phyloP scores from a whole-genome alignment of 2,113 vertebrate genomes.

The Oreotrochilus melanogaster region DNA sequence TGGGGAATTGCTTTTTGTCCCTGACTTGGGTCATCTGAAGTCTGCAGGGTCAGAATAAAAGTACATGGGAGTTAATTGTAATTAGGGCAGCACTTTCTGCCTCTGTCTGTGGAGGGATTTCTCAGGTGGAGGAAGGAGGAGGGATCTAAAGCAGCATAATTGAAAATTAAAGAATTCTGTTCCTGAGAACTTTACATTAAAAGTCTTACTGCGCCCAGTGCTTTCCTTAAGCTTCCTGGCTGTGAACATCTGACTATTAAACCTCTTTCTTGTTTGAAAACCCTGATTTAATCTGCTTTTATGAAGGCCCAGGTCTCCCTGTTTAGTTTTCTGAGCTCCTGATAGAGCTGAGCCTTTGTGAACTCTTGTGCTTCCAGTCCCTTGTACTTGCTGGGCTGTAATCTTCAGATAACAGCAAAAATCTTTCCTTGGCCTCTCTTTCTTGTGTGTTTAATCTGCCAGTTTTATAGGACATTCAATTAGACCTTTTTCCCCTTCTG shows the following conservation, averaged over 20 bases:
- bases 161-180: background rate
- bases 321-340: background rate
- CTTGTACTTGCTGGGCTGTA: background rate
- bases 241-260: background rate
- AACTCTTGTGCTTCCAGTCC: background rate
- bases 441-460: background rate
- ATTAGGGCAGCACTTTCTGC: background rate
- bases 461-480: constrained; percentile 27
- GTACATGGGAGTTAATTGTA: background rate
- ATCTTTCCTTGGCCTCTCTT: background rate
- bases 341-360: background rate
- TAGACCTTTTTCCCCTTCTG: constrained; percentile 54
- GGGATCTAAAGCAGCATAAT: background rate
- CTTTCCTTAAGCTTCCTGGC: constrained; percentile 3
- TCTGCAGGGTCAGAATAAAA: background rate
- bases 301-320: background rate
- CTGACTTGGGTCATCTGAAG: background rate
- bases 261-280: background rate
- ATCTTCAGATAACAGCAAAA: background rate
- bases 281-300: background rate
- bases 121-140: background rate
- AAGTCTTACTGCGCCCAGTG: background rate
- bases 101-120: background rate
- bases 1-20: background rate
- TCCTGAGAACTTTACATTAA: background rate